Conservation (phyloP, 1,140 invertebrate genomes). For the Gryllus bimaculatus region DNA sequence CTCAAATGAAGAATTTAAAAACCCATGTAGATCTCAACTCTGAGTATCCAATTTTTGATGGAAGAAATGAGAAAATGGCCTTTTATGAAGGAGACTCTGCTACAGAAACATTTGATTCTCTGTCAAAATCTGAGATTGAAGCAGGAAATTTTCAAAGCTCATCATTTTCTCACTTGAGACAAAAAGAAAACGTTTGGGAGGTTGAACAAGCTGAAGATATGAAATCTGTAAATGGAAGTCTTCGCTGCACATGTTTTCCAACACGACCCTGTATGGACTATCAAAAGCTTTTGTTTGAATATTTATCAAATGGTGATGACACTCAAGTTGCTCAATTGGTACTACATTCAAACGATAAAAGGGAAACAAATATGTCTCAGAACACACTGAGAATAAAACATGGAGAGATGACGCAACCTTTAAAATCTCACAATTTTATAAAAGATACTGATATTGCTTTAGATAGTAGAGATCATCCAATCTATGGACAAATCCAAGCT, state of each 20-base stretch:
- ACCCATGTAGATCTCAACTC: neutral
- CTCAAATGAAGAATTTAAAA: neutral
- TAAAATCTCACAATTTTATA: neutral
- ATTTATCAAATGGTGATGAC: neutral
- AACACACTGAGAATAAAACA: neutral
- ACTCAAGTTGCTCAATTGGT: neutral
- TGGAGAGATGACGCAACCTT: neutral
- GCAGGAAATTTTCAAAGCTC: neutral
- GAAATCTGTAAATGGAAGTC: neutral
- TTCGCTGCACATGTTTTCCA: constrained; percentile 2
- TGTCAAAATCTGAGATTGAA: neutral
- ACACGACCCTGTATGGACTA: neutral
- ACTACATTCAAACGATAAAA: neutral
- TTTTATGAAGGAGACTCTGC: neutral
- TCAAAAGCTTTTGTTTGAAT: neutral
- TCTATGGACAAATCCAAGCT: constrained; percentile 13
- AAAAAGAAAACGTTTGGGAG: neutral
- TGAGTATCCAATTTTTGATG: neutral
- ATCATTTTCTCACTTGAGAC: neutral
- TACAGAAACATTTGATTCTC: neutral
- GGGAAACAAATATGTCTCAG: neutral
- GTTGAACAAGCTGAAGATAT: neutral
- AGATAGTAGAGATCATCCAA: neutral
- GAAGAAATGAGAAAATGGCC: neutral
- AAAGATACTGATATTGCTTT: neutral